Evolutionary conservation across 2,113 vertebrate species (phyloP).

Genomic region (Cercocebus atys): DNA sequence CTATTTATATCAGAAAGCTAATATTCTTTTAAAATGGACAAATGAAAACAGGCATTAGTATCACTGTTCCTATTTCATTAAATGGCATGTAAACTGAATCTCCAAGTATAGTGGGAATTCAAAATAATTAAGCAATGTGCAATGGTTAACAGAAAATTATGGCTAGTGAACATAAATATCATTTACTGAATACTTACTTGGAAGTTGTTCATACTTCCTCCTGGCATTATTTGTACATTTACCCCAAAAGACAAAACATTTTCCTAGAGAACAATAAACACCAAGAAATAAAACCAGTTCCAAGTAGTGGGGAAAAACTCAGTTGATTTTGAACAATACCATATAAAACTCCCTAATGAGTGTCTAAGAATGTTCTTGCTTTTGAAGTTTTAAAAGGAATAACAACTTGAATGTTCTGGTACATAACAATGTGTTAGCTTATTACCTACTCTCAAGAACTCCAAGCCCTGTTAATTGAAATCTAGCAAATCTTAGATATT

Average conservation of each 20-base stretch:
- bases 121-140: not conserved
- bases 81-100: not conserved
- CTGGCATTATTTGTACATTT: slow-evolving; percentile 5
- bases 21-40: slow-evolving; percentile 29
- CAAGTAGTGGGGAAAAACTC: not conserved
- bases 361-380: not conserved
- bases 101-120: slow-evolving; percentile 16
- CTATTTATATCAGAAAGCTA: not conserved
- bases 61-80: slow-evolving; percentile 27
- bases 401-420: not conserved
- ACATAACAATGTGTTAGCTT: not conserved
- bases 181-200: slow-evolving; percentile 22
- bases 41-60: slow-evolving; percentile 38
- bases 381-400: not conserved
- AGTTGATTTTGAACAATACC: slow-evolving; percentile 28
- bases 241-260: not conserved
- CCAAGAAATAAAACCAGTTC: not conserved
- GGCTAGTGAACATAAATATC: not conserved
- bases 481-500: not conserved
- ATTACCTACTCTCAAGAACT: slow-evolving; percentile 4
- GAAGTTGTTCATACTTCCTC: slow-evolving; percentile 12
- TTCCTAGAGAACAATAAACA: slow-evolving; percentile 15
- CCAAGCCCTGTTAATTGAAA: not conserved
- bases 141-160: slow-evolving; percentile 30
- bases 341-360: not conserved